Conservation (phyloP, 1,140 invertebrate genomes). For the Neodiprion pinetum region DNA sequence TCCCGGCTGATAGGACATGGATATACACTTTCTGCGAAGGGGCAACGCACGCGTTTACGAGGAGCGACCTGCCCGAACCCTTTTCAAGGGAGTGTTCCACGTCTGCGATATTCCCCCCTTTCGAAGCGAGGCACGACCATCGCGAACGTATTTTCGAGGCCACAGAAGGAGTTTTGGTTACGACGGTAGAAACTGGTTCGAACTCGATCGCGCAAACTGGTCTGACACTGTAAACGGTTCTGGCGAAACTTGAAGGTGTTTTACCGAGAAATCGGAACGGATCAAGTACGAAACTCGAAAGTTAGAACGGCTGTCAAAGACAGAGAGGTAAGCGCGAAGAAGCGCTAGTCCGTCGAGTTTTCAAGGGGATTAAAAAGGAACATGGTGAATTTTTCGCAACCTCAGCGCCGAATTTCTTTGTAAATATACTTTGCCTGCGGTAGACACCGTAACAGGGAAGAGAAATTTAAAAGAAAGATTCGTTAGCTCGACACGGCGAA, state of each 20-base stretch:
- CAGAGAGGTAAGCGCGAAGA: background rate
- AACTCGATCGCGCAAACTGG: background rate
- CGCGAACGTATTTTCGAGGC: background rate
- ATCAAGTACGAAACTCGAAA: background rate
- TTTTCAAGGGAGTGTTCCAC: background rate
- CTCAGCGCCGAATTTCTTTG: background rate
- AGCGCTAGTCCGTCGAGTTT: background rate
- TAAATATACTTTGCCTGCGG: background rate
- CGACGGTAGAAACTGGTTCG: background rate
- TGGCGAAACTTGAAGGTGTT: background rate
- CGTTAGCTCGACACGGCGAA: background rate
- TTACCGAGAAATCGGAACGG: background rate
- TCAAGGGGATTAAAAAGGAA: background rate
- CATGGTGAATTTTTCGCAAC: background rate
- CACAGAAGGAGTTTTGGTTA: background rate
- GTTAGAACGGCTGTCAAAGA: background rate
- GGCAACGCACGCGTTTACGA: background rate
- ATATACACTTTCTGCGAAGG: conserved; percentile 9
- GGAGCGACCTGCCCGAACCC: background rate
- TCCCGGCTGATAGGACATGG: conserved; percentile 11
- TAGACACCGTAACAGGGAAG: background rate
- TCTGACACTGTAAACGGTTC: background rate
- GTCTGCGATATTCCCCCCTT: background rate
- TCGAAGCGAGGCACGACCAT: background rate
- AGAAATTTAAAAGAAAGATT: background rate